These are phyloP conservation scores for Onthophagus sagittarius DNA, from an alignment of 2,888 invertebrate species.

Conservation along the genomic window DNA sequence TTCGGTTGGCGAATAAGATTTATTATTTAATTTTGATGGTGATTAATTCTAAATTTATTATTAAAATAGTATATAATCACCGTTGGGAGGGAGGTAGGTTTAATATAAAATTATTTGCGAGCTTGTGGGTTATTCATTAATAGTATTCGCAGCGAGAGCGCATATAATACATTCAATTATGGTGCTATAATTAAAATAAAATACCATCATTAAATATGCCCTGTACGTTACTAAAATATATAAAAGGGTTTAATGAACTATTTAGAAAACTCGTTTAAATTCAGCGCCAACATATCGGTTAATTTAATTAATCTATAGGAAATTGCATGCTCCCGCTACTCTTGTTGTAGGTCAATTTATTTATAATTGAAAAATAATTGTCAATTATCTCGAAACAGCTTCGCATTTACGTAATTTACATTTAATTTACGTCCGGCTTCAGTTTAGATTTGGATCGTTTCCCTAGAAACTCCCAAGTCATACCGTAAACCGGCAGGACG, in stretches of 20 bases:
- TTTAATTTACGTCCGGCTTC: background rate
- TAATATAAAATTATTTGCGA: background rate
- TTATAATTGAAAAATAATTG: background rate
- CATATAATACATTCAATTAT: background rate
- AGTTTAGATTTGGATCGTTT: background rate
- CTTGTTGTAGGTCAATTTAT: background rate
- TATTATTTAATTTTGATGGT: too few species aligned
- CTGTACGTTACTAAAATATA: background rate
- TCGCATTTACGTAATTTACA: background rate
- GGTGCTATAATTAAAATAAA: background rate
- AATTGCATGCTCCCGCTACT: background rate
- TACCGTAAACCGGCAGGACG: background rate
- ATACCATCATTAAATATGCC: background rate
- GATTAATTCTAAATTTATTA: too few species aligned
- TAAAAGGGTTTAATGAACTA: background rate
- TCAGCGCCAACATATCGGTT: background rate
- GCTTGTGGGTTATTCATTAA: background rate
- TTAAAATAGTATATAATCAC: too few species aligned
- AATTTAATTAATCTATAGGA: background rate
- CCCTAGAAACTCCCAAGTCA: background rate
- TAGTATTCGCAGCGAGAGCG: background rate
- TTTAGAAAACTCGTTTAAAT: background rate
- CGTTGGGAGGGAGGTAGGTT: too few species aligned
- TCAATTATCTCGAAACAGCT: background rate
- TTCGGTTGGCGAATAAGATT: too few species aligned